phyloP scores from a whole-genome alignment of 2,888 invertebrate species.

The Tiphia femorata region DNA sequence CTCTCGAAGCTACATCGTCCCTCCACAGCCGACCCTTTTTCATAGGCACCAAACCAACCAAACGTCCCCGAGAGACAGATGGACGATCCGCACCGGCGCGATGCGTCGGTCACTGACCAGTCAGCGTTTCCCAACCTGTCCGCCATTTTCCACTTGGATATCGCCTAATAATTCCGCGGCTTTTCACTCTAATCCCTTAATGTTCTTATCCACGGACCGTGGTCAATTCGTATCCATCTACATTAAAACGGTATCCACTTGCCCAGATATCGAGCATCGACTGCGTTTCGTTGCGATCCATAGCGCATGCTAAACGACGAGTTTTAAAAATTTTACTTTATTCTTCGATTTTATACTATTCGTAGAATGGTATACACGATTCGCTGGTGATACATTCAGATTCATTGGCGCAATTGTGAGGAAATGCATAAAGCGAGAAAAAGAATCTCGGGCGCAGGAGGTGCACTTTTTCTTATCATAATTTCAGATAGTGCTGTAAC shows the following conservation, averaged over 20 bases:
- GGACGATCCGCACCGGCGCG: slow-evolving; percentile 54
- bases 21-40: slow-evolving; percentile 34
- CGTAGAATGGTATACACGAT: too few relatives aligned
- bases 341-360: too few relatives aligned
- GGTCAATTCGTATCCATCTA: slow-evolving; percentile 49
- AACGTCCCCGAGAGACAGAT: slow-evolving; percentile 59
- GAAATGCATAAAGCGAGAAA: too few relatives aligned
- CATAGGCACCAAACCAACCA: slow-evolving; percentile 31
- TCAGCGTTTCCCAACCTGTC: slow-evolving; percentile 51
- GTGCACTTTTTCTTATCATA: too few relatives aligned
- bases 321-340: too few relatives aligned
- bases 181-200: slow-evolving; percentile 54
- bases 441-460: too few relatives aligned
- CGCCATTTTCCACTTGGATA: slow-evolving; percentile 57
- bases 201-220: slow-evolving; percentile 49
- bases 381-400: too few relatives aligned
- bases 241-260: slow-evolving; percentile 34
- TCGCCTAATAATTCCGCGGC: slow-evolving; percentile 56
- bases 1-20: slow-evolving; percentile 2
- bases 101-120: slow-evolving; percentile 43
- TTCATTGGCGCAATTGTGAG: too few relatives aligned
- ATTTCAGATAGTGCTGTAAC: too few relatives aligned
- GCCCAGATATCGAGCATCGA: slow-evolving; percentile 42
- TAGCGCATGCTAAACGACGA: not conserved
- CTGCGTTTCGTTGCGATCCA: slow-evolving; percentile 26